Evolutionary conservation across 2,888 invertebrate genomes (phyloP).

Genomic region (Helleia helle): DNA sequence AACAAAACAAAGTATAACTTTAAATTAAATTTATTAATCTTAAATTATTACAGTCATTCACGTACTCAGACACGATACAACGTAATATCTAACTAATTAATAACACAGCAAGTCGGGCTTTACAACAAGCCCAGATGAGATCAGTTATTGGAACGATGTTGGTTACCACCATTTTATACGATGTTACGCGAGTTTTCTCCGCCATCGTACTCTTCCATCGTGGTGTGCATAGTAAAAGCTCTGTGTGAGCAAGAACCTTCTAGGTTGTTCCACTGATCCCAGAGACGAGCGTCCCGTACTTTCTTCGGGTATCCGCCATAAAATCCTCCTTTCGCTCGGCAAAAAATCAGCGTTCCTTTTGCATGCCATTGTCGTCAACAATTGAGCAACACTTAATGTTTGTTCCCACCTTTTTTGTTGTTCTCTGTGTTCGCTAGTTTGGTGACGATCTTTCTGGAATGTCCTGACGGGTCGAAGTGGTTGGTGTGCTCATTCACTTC

Average conservation of each 20-base stretch:
- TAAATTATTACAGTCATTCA: conserved; percentile 61
- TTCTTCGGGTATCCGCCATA: conserved; percentile 61
- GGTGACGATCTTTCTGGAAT: conserved; percentile 92
- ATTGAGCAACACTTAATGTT: conserved; percentile 37
- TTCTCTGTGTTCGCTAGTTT: conserved; percentile 89
- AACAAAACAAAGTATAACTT: conserved; percentile 28
- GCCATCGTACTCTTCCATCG: conserved; percentile 31
- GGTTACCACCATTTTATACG: conserved; percentile 27
- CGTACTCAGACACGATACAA: conserved; percentile 46
- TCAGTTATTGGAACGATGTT: conserved; percentile 61
- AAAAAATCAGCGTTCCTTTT: conserved; percentile 49
- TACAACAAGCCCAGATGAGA: conserved; percentile 68
- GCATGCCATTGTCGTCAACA: conserved; percentile 41
- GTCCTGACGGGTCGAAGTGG: conserved; percentile 93
- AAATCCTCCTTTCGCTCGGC: conserved; percentile 58
- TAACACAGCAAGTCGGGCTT: conserved; percentile 66
- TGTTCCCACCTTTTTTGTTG: conserved; percentile 77
- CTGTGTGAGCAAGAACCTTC: conserved; percentile 51
- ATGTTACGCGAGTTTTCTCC: conserved; percentile 32
- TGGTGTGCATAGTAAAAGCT: conserved; percentile 49
- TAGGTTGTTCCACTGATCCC: conserved; percentile 66
- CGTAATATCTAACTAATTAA: conserved; percentile 60
- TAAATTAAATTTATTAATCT: conserved; percentile 43
- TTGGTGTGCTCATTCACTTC: conserved; percentile 92
- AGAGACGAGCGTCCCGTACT: conserved; percentile 44